Base-by-base conservation (phyloP, 2,888 invertebrate genomes). In the Synergus japonicus region DNA sequence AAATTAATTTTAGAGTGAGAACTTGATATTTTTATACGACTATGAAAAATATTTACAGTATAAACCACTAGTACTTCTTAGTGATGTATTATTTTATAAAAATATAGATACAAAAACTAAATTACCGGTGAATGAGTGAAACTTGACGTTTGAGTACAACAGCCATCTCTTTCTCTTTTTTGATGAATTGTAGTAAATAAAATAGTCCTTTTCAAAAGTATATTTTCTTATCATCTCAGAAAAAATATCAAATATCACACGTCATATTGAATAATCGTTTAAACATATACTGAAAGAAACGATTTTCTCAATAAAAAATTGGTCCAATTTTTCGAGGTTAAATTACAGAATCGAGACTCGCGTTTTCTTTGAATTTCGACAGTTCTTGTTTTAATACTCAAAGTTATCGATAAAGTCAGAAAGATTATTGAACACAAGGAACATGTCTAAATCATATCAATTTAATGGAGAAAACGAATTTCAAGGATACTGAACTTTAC, bases 101-200 rank as follows among this genome's bases (percentile, higher is more conserved):
- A 41, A 43, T 44, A 44, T 67, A 12, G 15, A 46, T 15, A 73
- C 22, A 49, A 9, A 29, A 73, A 49, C 29, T 3, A 49, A 22
- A 41, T 44, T 44, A 73, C 73, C 73, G 73, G 37, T 73, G 73
- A 54, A 73, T 37, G 9, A 73, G 12, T 54, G 49, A 22, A 15
- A 73, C 37, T 73, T 73, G 73, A 29, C 49, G 49, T 73, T 73
- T 73, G 13, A 73, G n/a, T 13, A 73, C n/a, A n/a, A 54, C 49
- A 73, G 73, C 29, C 49, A 73, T 73, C 13, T 73, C 49, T 29
- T 29, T 54, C 49, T 29, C 54, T 22, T 29, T 44, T 69, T 46
- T 43, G 12, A 2, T 69, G 29, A 54, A 54, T 44, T 4, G 8
- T 2, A 41, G 65, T 43, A 37, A 67, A 67, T 44, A 67, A 18